Percentiles rank a stretch among this genome's conserved stretches.
Conservation (phyloP, 2,888 invertebrate genomes). For the Cantharis rufa region DNA sequence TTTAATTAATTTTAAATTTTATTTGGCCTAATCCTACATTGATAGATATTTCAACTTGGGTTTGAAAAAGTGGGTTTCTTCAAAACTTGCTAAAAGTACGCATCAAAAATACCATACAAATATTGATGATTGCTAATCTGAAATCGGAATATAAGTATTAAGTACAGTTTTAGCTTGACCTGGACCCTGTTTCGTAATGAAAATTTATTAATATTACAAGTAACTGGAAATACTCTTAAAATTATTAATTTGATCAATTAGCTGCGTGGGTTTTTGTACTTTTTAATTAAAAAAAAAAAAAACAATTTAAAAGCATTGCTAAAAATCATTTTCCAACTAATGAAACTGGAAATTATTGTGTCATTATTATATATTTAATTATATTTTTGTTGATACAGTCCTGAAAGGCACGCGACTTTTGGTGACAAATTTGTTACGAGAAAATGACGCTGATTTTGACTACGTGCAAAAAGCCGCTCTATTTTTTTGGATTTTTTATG, state of each 20-base stretch:
- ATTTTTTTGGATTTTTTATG: background rate
- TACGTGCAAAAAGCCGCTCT: background rate
- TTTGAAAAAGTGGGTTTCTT: background rate
- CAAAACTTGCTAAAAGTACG: background rate
- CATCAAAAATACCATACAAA: background rate
- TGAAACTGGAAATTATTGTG: too few relatives aligned
- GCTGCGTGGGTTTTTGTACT: too few relatives aligned
- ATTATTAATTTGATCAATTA: too few relatives aligned
- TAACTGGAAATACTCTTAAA: too few relatives aligned
- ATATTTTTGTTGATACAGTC: background rate
- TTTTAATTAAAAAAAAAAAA: too few relatives aligned
- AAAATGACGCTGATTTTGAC: background rate
- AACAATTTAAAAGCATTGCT: too few relatives aligned
- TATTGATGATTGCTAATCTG: background rate
- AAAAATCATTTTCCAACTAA: too few relatives aligned
- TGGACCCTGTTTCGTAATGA: too few relatives aligned
- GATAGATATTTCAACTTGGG: background rate
- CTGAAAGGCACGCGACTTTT: background rate
- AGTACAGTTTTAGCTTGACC: background rate
- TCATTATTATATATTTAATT: too few relatives aligned
- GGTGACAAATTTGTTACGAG: background rate
- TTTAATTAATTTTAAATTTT: background rate
- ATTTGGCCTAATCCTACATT: background rate
- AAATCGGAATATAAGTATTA: background rate
- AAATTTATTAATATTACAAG: too few relatives aligned